Evolutionary conservation across 2,797 vertebrate species (phyloP).

Genomic region (Furcifer pardalis): DNA sequence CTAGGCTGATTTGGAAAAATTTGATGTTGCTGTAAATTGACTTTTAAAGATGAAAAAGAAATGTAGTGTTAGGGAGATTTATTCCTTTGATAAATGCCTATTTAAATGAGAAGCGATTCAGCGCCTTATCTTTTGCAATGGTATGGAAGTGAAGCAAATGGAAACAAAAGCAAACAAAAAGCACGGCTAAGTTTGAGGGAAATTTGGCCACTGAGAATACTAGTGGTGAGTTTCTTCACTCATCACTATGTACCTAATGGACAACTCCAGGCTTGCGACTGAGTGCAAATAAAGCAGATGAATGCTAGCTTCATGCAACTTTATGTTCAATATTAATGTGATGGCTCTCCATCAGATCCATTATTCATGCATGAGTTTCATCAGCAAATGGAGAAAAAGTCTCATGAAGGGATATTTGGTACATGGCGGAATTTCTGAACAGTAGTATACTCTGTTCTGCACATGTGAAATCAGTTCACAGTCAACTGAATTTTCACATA

Average conservation of each 20-base stretch:
- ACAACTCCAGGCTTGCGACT: constrained; percentile 22
- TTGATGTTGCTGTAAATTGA: not conserved
- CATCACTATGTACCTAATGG: constrained; percentile 16
- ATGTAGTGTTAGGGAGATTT: not conserved
- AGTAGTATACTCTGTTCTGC: not conserved
- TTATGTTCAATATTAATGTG: constrained; percentile 41
- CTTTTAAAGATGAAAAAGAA: not conserved
- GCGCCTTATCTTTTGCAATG: not conserved
- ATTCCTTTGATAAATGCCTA: not conserved
- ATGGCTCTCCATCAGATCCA: constrained; percentile 35
- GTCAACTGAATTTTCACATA: not conserved
- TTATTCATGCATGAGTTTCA: constrained; percentile 38
- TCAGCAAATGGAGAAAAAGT: constrained; percentile 19
- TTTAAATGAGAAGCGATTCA: not conserved
- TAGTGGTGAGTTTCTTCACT: not conserved
- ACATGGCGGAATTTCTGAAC: constrained; percentile 14
- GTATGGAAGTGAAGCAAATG: constrained; percentile 17
- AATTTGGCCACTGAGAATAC: not conserved
- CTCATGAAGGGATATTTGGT: constrained; percentile 6
- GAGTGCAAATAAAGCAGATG: constrained; percentile 25
- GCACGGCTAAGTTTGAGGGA: not conserved
- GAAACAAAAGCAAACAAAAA: too few species aligned
- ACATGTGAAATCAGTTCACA: not conserved
- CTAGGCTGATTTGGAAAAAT: not conserved
- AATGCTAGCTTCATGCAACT: constrained; percentile 32